A percentile compares a stretch with the other conserved stretches of the same genome.
phyloP scores from a whole-genome alignment of 2,888 invertebrate species.

The Ptychoptera contaminata region DNA sequence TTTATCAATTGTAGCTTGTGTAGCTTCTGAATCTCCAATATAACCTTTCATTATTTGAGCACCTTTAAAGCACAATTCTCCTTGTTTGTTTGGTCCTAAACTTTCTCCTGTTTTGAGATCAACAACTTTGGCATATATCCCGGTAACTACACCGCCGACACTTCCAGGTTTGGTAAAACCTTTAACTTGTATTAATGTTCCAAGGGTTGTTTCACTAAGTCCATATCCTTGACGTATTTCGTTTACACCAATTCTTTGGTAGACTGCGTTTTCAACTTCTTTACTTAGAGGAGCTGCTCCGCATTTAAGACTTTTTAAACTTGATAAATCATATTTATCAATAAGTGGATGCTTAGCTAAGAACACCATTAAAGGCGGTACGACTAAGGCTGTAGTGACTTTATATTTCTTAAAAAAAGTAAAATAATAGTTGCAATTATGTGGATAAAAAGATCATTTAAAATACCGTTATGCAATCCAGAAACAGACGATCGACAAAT shows the following conservation, averaged over 20 bases:
- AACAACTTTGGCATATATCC: conserved; percentile 45
- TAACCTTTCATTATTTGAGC: conserved; percentile 75
- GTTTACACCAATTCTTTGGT: conserved; percentile 24
- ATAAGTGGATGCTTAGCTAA: conserved; percentile 68
- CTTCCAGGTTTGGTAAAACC: conserved; percentile 39
- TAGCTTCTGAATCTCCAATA: conserved; percentile 49
- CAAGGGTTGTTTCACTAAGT: conserved; percentile 62
- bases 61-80: conserved; percentile 75
- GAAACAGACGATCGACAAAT: conserved; percentile 59
- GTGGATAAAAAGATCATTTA: conserved; percentile 37
- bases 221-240: conserved; percentile 61
- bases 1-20: conserved; percentile 43
- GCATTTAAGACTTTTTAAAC: conserved; percentile 49
- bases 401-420: conserved; percentile 26
- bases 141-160: conserved; percentile 48
- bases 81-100: conserved; percentile 48
- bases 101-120: conserved; percentile 45
- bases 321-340: conserved; percentile 56
- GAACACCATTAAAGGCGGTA: conserved; percentile 73
- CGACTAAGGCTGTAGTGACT: conserved; percentile 50
- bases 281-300: conserved; percentile 73
- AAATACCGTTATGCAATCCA: conserved; percentile 45
- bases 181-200: conserved; percentile 30
- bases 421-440: background rate
- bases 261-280: conserved; percentile 44